Conservation (phyloP, 2,888 invertebrate species). For the Habroteleia sp. region DNA sequence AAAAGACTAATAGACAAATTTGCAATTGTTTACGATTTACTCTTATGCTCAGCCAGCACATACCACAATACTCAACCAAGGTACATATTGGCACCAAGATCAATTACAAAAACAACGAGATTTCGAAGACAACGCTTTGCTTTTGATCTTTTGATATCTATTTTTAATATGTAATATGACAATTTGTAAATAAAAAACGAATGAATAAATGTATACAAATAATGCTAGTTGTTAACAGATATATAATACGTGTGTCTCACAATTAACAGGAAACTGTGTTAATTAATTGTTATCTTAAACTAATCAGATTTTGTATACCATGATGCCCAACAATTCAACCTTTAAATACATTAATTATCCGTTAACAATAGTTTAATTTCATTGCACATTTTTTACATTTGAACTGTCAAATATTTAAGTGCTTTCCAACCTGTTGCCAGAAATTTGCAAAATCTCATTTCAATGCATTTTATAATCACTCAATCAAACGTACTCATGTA, state of each 20-base stretch:
- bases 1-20: conserved; percentile 18
- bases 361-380: conserved; percentile 6
- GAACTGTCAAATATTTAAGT: conserved; percentile 14
- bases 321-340: neutral
- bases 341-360: neutral
- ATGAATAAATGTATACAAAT: conserved; percentile 10
- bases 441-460: conserved; percentile 24
- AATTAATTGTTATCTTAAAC: conserved; percentile 19
- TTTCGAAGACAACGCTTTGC: conserved; percentile 41
- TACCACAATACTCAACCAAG: conserved; percentile 80
- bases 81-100: conserved; percentile 75
- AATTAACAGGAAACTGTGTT: conserved; percentile 25
- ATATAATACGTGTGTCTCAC: neutral
- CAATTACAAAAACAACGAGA: conserved; percentile 38
- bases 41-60: conserved; percentile 80
- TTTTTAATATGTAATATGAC: conserved; percentile 12
- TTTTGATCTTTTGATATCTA: conserved; percentile 16
- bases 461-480: conserved; percentile 1
- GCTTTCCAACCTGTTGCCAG: conserved; percentile 40
- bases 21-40: conserved; percentile 64
- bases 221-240: conserved; percentile 8
- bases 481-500: conserved; percentile 12
- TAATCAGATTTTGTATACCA: neutral
- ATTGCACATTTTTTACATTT: conserved; percentile 17
- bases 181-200: conserved; percentile 12